A percentile compares a stretch with the other conserved stretches of the same genome.
These are phyloP conservation scores for Parasteatoda lunata DNA, from an alignment of 2,888 invertebrate genomes.

Conservation along the genomic window DNA sequence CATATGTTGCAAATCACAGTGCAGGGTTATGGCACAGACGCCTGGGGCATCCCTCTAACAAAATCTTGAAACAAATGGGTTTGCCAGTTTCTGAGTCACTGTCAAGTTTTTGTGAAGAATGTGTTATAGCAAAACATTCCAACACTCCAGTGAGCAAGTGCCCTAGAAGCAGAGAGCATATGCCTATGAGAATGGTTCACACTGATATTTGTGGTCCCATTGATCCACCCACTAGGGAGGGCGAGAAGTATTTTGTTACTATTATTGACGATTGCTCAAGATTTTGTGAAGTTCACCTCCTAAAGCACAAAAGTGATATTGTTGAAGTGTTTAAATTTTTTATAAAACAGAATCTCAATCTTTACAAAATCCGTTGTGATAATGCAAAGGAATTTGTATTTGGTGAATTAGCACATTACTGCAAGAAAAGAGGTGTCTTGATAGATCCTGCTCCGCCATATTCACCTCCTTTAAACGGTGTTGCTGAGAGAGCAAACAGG, in stretches of 20 bases:
- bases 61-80: slow-evolving; percentile 34
- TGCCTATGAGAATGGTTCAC: slow-evolving; percentile 20
- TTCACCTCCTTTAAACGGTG: slow-evolving; percentile 69
- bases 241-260: slow-evolving; percentile 31
- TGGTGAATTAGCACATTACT: slow-evolving; percentile 52
- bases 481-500: slow-evolving; percentile 70
- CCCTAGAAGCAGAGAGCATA: slow-evolving; percentile 22
- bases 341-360: slow-evolving; percentile 21
- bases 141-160: slow-evolving; percentile 21
- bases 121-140: slow-evolving; percentile 32
- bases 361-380: slow-evolving; percentile 51
- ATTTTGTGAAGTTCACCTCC: slow-evolving; percentile 30
- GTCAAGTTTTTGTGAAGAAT: slow-evolving; percentile 38
- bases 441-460: slow-evolving; percentile 68
- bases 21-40: no score
- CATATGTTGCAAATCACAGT: no score
- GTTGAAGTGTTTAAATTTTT: slow-evolving; percentile 25
- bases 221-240: slow-evolving; percentile 10
- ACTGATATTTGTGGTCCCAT: slow-evolving; percentile 44
- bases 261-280: slow-evolving; percentile 34
- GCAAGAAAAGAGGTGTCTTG: slow-evolving; percentile 57
- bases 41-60: slow-evolving; percentile 19
- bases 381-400: slow-evolving; percentile 65
- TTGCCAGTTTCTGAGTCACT: slow-evolving; percentile 7
- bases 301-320: slow-evolving; percentile 41